Base-by-base conservation (phyloP, 1,140 invertebrate species). In the Ptiloglossa arizonensis region DNA sequence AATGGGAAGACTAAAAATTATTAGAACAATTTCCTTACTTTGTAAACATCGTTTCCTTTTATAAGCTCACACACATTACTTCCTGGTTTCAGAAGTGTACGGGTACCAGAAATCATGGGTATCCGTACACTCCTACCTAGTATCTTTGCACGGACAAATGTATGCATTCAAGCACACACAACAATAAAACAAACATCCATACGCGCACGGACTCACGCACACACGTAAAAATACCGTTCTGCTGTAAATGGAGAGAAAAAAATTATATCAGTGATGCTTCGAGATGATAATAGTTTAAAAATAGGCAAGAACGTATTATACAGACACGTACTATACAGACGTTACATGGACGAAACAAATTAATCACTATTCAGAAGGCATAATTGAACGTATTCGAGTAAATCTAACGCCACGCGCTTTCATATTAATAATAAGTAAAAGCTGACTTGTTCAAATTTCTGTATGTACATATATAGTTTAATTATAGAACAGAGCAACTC, bases 211-310 rank as follows among this genome's bases (percentile, higher is more conserved):
- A 22, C 80, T 15, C 44, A 66, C 35, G 27, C 63, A 64, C 75
- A 74, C 67, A 73, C 48, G 57, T 64, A 79, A 75, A 80, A 70
- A 78, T 70, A 74, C 44, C 35, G 41, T 64, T 69, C 68, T 60
- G 52, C 48, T 72, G 50, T 27, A 38, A 44, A 35, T 22, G 41
- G 46, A 66, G 38, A 75, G 52, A 24, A 24, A 15, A 15, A 19
- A 41, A 19, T 19, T 8, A 52, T 57, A 38, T 81, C 38, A 66
- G 50, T 81, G 41, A 81, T 77, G 68, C 41, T 48, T 73, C 44
- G 62, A 60, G 46, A 11, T 17, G 22, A 38, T 69, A 63, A 52
- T 29, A 69, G 62, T 69, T 68, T 54, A 57, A 80, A 77, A 69
- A 35, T 72, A 80, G 48, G 57, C 74, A 73, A 54, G 41, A 32